Conservation (phyloP, 1,140 invertebrate species). For the Chionoecetes opilio region DNA sequence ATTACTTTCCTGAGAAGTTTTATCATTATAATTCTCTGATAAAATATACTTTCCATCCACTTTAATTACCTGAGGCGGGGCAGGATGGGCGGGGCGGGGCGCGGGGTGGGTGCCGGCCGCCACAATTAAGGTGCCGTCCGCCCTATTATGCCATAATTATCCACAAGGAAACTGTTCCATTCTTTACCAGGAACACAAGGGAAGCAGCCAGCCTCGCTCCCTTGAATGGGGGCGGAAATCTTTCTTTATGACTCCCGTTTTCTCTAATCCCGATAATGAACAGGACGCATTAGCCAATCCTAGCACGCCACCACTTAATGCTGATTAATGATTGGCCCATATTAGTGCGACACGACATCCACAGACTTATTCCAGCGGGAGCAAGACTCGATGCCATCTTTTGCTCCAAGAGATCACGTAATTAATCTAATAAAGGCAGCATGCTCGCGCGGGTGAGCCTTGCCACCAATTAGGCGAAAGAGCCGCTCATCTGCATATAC, state of each 20-base stretch:
- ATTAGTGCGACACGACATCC: constrained; percentile 68
- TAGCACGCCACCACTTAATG: constrained; percentile 70
- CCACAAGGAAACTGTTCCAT: constrained; percentile 73
- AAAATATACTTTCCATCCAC: constrained; percentile 52
- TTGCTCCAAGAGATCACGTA: constrained; percentile 69
- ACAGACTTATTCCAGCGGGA: constrained; percentile 14
- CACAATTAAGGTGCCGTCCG: constrained; percentile 57
- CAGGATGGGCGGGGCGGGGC: not conserved
- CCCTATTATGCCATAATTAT: constrained; percentile 71
- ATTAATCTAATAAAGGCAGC: constrained; percentile 73
- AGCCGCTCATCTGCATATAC: constrained; percentile 72
- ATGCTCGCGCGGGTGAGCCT: constrained; percentile 63
- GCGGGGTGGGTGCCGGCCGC: constrained; percentile 12
- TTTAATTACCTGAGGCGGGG: constrained; percentile 48
- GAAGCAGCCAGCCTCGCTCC: constrained; percentile 54
- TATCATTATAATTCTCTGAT: constrained; percentile 67
- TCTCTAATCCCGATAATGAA: constrained; percentile 77
- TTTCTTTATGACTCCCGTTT: constrained; percentile 77
- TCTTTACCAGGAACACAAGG: constrained; percentile 67
- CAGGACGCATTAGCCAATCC: constrained; percentile 77
- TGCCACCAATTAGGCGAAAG: constrained; percentile 64
- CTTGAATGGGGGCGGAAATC: constrained; percentile 66
- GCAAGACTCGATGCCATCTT: constrained; percentile 59
- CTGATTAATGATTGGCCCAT: constrained; percentile 77
- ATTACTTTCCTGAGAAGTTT: constrained; percentile 55